Evolutionary conservation across 2,888 invertebrate genomes (phyloP), one percentile per base, ranked within the genome.

Genomic region (Phaedon cochleariae): DNA sequence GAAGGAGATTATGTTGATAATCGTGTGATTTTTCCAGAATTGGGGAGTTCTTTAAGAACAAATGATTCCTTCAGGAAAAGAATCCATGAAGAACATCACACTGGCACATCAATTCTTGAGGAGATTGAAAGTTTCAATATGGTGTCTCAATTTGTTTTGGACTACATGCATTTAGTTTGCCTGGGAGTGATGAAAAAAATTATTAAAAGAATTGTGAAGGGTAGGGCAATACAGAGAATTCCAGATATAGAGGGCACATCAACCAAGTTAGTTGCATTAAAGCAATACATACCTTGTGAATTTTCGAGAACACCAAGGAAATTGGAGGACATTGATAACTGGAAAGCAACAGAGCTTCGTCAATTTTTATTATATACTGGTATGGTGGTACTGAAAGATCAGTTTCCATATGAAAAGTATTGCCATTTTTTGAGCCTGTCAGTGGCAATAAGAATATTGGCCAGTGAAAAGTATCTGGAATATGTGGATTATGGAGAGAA

Each of bases 291-390:
- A 46, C 46, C 46, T 2, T 17, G n/a, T 46, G 46, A 46, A 46
- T 46, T 46, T 15, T 46, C 46, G 2, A 46, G 46, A 17, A 17
- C 46, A 18, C 46, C 46, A 17, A 46, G 46, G 17, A 46, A 46
- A 46, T 46, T 46, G 46, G 46, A 46, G 18, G 46, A 46, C 17
- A 46, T 46, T 46, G 46, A 46, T 17, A 46, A 46, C 20, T 46
- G 46, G 46, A 46, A 46, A 46, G 46, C 46, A 17, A 46, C 46
- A 46, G 46, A 46, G 18, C 46, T 46, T 46, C 46, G n/a, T n/a
- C n/a, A n/a, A n/a, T n/a, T n/a, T n/a, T n/a, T n/a, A n/a, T n/a
- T n/a, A n/a, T n/a, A n/a, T n/a, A 15, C n/a, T n/a, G n/a, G n/a
- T n/a, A n/a, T n/a, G n/a, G n/a, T n/a, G n/a, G n/a, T 46, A 17